Evolutionary conservation across 2,113 vertebrate genomes (phyloP).

Genomic region (Charadrius vociferus): DNA sequence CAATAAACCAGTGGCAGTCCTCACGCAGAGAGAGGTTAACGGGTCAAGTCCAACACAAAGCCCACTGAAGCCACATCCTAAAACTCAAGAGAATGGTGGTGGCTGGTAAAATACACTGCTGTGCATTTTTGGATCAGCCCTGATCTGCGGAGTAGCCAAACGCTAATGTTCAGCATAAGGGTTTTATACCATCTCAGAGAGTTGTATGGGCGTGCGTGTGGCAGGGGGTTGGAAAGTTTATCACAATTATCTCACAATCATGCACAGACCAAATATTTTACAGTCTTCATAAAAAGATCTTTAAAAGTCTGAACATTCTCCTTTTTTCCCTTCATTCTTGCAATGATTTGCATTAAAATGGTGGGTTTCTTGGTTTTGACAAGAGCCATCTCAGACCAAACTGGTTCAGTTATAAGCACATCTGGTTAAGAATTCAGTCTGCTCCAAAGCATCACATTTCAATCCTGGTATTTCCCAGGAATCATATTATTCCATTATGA

Average conservation of each 20-base stretch:
- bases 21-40: background rate
- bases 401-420: background rate
- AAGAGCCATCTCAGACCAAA: background rate
- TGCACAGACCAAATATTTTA: background rate
- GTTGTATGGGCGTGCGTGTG: rapidly evolving
- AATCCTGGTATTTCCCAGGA: background rate
- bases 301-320: background rate
- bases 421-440: background rate
- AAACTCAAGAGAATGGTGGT: background rate
- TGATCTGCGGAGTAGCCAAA: background rate
- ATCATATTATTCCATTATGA: background rate
- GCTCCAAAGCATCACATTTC: background rate
- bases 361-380: background rate
- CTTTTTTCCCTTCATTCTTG: background rate
- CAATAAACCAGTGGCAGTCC: background rate
- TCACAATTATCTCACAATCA: background rate
- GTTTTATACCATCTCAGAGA: background rate
- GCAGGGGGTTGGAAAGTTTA: background rate
- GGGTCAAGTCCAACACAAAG: background rate
- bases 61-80: background rate
- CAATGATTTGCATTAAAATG: background rate
- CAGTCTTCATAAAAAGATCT: background rate
- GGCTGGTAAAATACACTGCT: background rate
- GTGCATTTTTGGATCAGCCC: background rate
- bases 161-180: background rate